Evolutionary conservation across 2,888 invertebrate species (phyloP).

Genomic region (Scaptomyza polygonia): DNA sequence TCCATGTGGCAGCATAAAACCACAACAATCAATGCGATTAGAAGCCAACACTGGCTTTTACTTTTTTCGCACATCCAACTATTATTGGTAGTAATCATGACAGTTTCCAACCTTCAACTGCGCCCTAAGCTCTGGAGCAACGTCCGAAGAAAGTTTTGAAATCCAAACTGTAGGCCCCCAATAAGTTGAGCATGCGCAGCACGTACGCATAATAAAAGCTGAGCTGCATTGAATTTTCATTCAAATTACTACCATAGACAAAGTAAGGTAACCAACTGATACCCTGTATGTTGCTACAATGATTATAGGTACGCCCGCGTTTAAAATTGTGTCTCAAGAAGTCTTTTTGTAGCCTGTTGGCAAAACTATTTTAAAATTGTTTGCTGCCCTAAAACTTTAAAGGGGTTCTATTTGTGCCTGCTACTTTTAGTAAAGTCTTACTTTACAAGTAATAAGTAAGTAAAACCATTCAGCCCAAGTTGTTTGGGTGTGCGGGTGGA

Average conservation of each 20-base stretch:
- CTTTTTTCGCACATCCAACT: slow-evolving; percentile 36
- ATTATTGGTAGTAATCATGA: slow-evolving; percentile 40
- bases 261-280: slow-evolving; percentile 6
- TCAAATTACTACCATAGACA: slow-evolving; percentile 19
- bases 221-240: slow-evolving; percentile 65
- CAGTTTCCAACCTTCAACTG: slow-evolving; percentile 54
- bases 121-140: slow-evolving; percentile 23
- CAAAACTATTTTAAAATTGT: no score
- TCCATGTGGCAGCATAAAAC: slow-evolving; percentile 11
- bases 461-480: no score
- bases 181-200: slow-evolving; percentile 49
- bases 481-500: no score
- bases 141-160: slow-evolving; percentile 67
- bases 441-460: no score
- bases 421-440: no score
- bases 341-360: no score
- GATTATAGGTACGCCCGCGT: no score
- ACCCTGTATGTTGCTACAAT: slow-evolving; percentile 1
- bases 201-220: slow-evolving; percentile 63
- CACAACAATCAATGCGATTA: slow-evolving; percentile 2
- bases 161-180: slow-evolving; percentile 28
- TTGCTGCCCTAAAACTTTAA: no score
- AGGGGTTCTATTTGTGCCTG: no score
- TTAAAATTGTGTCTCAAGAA: no score
- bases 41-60: slow-evolving; percentile 48